phyloP scores from a whole-genome alignment of 2,797 vertebrate species.

The Gadopsis bispinosus region DNA sequence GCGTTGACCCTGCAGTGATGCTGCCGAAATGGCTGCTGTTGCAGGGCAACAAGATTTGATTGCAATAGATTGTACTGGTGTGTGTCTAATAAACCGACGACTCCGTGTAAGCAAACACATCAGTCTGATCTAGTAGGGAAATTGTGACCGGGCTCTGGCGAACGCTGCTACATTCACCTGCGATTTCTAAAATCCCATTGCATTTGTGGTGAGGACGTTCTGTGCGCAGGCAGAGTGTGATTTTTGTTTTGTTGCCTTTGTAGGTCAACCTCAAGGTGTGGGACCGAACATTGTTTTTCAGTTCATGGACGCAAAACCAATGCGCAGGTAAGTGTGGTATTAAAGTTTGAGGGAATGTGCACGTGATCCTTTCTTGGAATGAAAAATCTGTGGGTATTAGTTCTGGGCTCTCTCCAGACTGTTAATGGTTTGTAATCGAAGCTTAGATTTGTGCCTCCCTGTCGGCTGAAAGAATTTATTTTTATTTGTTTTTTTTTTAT shows the following conservation, averaged over 20 bases:
- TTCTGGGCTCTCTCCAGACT: background rate
- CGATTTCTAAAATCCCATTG: background rate
- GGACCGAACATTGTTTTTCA: constrained; percentile 84
- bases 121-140: background rate
- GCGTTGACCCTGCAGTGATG: too few relatives aligned
- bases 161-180: background rate
- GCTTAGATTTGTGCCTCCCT: background rate
- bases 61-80: background rate
- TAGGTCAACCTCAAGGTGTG: constrained; percentile 63
- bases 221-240: background rate
- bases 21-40: background rate
- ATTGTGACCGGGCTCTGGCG: background rate
- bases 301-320: constrained; percentile 96
- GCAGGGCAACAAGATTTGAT: background rate
- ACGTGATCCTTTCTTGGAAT: background rate
- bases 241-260: constrained; percentile 33
- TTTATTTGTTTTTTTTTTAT: background rate
- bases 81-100: background rate
- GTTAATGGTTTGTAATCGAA: background rate
- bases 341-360: background rate
- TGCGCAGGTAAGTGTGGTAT: constrained; percentile 89
- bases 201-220: background rate
- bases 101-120: background rate
- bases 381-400: background rate
- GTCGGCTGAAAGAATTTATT: background rate